Evolutionary conservation across 2,113 vertebrate species (phyloP).

Genomic region (Lepus timidus): DNA sequence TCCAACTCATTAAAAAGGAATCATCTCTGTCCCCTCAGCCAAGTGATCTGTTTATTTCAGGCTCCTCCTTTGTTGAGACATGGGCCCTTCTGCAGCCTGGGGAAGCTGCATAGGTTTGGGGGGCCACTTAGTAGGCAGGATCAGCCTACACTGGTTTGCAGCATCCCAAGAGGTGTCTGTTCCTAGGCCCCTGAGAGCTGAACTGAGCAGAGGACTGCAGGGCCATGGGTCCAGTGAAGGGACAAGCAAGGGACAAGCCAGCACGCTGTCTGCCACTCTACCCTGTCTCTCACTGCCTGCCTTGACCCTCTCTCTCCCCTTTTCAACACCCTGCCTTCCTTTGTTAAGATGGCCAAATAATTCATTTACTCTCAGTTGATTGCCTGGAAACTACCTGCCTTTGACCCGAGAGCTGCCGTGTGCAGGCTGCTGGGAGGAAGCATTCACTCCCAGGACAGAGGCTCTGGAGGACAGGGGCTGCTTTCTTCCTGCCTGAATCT

Average conservation of each 20-base stretch:
- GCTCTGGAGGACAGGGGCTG: constrained; percentile 39
- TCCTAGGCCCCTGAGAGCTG: neutral
- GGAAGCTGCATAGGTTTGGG: constrained; percentile 49
- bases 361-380: constrained; percentile 76
- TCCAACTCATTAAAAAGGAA: constrained; percentile 87
- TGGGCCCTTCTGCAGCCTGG: constrained; percentile 49
- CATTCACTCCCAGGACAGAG: constrained; percentile 64
- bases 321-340: constrained; percentile 51
- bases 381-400: constrained; percentile 79
- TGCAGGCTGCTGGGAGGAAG: constrained; percentile 54
- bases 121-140: neutral
- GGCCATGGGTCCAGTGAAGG: constrained; percentile 24
- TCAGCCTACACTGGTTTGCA: constrained; percentile 55
- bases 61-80: constrained; percentile 66
- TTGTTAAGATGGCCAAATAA: constrained; percentile 82
- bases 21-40: constrained; percentile 86
- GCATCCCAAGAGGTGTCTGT: constrained; percentile 47
- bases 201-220: constrained; percentile 48
- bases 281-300: constrained; percentile 74
- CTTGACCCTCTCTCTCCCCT: constrained; percentile 63
- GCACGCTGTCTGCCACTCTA: constrained; percentile 59
- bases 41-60: constrained; percentile 84
- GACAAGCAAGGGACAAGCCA: constrained; percentile 52
- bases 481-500: constrained; percentile 66
- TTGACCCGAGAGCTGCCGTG: constrained; percentile 63